Evolutionary conservation across 2,113 vertebrate species (phyloP), one percentile per base, ranked within the genome.

Genomic region (Melanerpes aurifrons): DNA sequence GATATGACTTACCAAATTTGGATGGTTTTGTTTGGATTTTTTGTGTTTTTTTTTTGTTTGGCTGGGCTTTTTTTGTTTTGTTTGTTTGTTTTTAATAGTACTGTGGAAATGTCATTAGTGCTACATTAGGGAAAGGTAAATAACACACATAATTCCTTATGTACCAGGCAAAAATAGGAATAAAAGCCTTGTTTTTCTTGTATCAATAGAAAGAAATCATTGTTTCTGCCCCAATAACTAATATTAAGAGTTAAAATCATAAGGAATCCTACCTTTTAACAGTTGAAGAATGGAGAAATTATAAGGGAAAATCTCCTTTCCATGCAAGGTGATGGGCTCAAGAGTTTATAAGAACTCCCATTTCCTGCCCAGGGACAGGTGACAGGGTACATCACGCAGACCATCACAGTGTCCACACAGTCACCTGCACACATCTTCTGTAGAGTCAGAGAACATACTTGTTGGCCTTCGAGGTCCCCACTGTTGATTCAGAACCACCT

Each of bases 371-470:
- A n/a, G 59, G 56, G 24, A 48, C 4, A 6, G 47, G 50, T 1
- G 2, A 53, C 11, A 48, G 3, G 4, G 37, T 3, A 2, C 25
- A 48, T 32, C 54, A 48, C 21, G 21, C 82, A 91, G 19, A 54
- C 32, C 18, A 29, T 4, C 15, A 4, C 0, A 22, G 17, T 0
- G 15, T 5, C 12, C 54, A 32, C 5, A 15, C 0, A 15, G 79
- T 21, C 50, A 80, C 0, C 53, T 11, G 26, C 53, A 21, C 5
- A 17, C 37, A 18, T 20, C 29, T 24, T 11, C 50, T 9, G 3
- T 8, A 40, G 40, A 26, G 19, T 1, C 31, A 26, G 43, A 50
- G 53, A 50, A 56, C 1, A 1, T 15, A 40, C 29, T 5, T 40
- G 32, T 8, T 67, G 90, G 50, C 63, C 71, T 25, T 11, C 25